These are phyloP conservation scores for Drosophila fuyamai DNA, from an alignment of 1,140 invertebrate species.

Conservation along the genomic window DNA sequence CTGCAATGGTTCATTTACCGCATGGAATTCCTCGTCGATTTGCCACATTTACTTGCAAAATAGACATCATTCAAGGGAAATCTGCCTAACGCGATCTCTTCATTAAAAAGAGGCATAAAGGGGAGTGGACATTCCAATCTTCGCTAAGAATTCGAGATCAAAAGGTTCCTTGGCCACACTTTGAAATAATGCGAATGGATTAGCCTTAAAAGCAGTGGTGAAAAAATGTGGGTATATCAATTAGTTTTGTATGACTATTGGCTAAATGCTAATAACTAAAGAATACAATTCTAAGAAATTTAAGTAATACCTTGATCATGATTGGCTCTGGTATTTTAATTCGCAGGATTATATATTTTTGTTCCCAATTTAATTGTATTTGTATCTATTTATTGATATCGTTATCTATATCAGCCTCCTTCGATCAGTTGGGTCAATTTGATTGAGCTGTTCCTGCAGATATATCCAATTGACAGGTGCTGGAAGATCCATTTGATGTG, in stretches of 20 bases:
- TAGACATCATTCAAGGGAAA: constrained; percentile 62
- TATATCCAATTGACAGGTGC: constrained; percentile 42
- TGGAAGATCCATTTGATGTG: constrained; percentile 21
- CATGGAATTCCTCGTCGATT: constrained; percentile 50
- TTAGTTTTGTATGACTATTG: too few relatives aligned
- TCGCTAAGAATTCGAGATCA: not conserved
- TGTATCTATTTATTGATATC: too few relatives aligned
- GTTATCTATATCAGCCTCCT: not conserved
- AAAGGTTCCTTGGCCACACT: not conserved
- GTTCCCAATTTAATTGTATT: too few relatives aligned
- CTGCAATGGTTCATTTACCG: constrained; percentile 58
- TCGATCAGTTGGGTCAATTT: not conserved
- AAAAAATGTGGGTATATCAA: too few relatives aligned
- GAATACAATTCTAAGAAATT: too few relatives aligned
- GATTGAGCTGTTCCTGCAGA: constrained; percentile 27
- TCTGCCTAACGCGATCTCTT: constrained; percentile 31
- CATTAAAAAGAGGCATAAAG: not conserved
- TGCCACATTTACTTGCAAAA: constrained; percentile 69
- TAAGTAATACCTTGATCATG: too few relatives aligned
- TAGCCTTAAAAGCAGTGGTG: too few relatives aligned
- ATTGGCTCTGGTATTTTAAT: too few relatives aligned
- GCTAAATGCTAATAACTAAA: too few relatives aligned
- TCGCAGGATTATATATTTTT: too few relatives aligned
- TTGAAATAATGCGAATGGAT: not conserved
- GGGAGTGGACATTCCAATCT: not conserved